Conservation (phyloP, 2,113 vertebrate species). For the Octodon degus region DNA sequence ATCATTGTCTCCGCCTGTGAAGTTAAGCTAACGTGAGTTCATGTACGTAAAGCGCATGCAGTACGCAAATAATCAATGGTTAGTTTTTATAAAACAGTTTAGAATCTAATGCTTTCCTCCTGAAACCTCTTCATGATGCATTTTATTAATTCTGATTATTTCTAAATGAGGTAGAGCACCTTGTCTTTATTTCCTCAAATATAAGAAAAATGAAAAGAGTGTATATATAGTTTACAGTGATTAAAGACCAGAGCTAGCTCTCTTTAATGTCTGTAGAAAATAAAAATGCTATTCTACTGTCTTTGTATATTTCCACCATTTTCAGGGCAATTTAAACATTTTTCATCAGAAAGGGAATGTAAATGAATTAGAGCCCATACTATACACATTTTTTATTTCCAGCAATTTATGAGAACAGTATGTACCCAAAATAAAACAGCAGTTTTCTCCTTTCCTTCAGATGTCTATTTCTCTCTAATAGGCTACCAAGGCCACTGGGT, state of each 20-base stretch:
- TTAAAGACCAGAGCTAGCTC: not conserved
- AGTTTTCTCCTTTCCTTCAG: conserved; percentile 52
- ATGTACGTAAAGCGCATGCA: not conserved
- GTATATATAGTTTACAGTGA: not conserved
- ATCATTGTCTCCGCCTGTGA: not conserved
- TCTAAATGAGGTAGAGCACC: not conserved
- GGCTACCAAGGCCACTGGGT: conserved; percentile 53
- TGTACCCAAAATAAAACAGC: conserved; percentile 66
- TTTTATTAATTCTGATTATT: conserved; percentile 20
- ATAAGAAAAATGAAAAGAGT: not conserved
- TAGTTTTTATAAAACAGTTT: conserved; percentile 51
- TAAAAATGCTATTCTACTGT: conserved; percentile 22
- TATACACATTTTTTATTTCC: conserved; percentile 54
- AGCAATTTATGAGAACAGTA: conserved; percentile 58
- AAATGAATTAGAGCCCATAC: conserved; percentile 42
- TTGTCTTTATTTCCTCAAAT: conserved; percentile 30
- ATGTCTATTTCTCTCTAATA: not conserved
- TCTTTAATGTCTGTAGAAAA: not conserved
- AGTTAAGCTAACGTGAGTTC: not conserved
- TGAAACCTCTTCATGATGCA: not conserved
- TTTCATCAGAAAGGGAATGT: conserved; percentile 38
- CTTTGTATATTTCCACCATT: not conserved
- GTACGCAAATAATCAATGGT: not conserved
- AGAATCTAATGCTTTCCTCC: not conserved
- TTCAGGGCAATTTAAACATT: not conserved